phyloP scores from a whole-genome alignment of 2,888 invertebrate genomes.

The Glyphotaelius pellucidus region DNA sequence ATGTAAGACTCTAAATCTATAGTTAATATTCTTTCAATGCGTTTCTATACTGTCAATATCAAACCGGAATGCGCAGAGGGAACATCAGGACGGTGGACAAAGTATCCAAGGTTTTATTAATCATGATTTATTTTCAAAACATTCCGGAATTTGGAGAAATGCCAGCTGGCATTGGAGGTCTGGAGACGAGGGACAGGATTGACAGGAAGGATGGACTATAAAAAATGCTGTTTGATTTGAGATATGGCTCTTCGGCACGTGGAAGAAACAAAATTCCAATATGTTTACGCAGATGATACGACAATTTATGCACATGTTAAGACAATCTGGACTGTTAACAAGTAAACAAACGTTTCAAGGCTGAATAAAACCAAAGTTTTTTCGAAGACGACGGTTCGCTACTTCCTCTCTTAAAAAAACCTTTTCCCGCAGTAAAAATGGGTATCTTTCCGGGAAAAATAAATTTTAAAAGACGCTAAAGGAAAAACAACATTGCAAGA shows the following conservation, averaged over 20 bases:
- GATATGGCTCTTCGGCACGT: background rate
- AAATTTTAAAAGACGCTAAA: background rate
- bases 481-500: background rate
- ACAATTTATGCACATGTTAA: background rate
- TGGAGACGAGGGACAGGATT: background rate
- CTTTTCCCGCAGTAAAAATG: background rate
- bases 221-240: background rate
- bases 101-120: slow-evolving; percentile 13
- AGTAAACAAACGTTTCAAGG: too few relatives aligned
- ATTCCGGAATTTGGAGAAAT: slow-evolving; percentile 14
- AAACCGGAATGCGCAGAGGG: background rate
- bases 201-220: background rate
- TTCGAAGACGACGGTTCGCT: background rate
- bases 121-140: slow-evolving; percentile 18
- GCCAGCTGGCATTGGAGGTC: slow-evolving; percentile 30
- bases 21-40: background rate
- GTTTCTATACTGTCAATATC: background rate
- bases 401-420: background rate
- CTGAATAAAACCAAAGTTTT: background rate
- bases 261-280: background rate
- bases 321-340: background rate
- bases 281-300: background rate
- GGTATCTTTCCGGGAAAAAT: background rate
- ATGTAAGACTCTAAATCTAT: background rate
- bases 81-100: slow-evolving; percentile 8